A percentile compares a stretch with the other conserved stretches of the same genome.
phyloP scores from a whole-genome alignment of 2,797 vertebrate genomes.

The Pantherophis alleghaniensis region DNA sequence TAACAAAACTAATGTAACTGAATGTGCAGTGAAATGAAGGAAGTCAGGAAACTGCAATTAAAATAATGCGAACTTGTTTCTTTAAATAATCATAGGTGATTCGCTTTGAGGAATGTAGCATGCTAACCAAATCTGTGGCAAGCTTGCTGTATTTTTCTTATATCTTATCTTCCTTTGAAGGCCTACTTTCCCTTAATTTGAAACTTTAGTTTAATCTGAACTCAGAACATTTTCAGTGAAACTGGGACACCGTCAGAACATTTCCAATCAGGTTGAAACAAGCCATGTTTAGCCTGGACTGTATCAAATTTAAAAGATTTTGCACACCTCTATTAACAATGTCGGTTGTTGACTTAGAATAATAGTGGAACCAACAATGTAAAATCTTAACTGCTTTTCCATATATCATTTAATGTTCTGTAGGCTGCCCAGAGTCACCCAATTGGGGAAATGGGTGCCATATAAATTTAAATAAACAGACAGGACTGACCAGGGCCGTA shows the following conservation, averaged over 20 bases:
- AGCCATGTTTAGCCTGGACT: neutral
- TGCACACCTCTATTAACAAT: neutral
- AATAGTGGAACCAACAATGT: neutral
- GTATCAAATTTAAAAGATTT: neutral
- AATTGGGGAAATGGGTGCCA: neutral
- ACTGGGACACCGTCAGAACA: neutral
- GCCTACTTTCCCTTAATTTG: neutral
- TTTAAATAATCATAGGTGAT: slow-evolving; percentile 45
- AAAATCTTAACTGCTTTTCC: neutral
- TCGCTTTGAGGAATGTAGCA: slow-evolving; percentile 37
- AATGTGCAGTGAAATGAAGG: slow-evolving; percentile 56
- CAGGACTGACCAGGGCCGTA: neutral
- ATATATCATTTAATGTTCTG: neutral
- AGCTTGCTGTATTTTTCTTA: neutral
- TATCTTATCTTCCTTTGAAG: neutral
- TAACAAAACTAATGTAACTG: slow-evolving; percentile 67
- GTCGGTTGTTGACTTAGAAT: neutral
- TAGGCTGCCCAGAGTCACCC: neutral
- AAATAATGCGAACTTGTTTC: slow-evolving; percentile 51
- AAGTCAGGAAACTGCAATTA: slow-evolving; percentile 43
- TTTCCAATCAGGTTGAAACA: neutral
- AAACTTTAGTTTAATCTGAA: neutral
- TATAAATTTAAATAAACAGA: neutral
- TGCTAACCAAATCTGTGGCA: slow-evolving; percentile 10
- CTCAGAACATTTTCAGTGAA: neutral